Conservation (phyloP, 2,888 invertebrate genomes). For the Laspeyria flexula region DNA sequence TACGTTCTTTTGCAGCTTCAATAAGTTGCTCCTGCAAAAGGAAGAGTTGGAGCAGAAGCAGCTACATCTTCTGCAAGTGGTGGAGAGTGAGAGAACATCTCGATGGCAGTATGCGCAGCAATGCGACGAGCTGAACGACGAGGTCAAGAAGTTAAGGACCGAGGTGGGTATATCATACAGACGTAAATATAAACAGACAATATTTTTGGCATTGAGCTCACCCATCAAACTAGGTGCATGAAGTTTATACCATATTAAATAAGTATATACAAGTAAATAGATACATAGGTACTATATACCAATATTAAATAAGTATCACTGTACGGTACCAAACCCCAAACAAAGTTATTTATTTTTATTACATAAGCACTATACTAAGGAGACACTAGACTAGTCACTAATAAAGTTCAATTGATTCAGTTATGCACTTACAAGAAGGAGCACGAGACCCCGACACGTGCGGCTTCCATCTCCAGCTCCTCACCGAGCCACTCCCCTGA, state of each 20-base stretch:
- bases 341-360: too few relatives aligned
- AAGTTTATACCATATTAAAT: too few relatives aligned
- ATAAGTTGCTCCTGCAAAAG: conserved; percentile 94
- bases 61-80: conserved; percentile 94
- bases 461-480: conserved; percentile 69
- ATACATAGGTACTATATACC: too few relatives aligned
- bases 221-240: too few relatives aligned
- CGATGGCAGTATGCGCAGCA: conserved; percentile 97
- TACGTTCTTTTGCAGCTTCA: conserved; percentile 88
- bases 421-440: conserved; percentile 93
- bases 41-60: conserved; percentile 97
- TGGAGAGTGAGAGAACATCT: conserved; percentile 96
- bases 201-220: too few relatives aligned
- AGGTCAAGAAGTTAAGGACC: conserved; percentile 94
- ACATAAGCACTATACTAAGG: too few relatives aligned
- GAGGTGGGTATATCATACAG: conserved; percentile 90
- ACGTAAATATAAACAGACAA: too few relatives aligned
- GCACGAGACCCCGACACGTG: conserved; percentile 86
- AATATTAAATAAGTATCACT: too few relatives aligned
- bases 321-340: too few relatives aligned
- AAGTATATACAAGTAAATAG: too few relatives aligned
- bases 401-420: conserved; percentile 86
- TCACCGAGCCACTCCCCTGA: conserved; percentile 78
- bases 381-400: too few relatives aligned
- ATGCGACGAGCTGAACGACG: conserved; percentile 94